Evolutionary conservation across 2,113 vertebrate species (phyloP), one percentile per base, ranked within the genome.

Genomic region (Psittacara wagleri): DNA sequence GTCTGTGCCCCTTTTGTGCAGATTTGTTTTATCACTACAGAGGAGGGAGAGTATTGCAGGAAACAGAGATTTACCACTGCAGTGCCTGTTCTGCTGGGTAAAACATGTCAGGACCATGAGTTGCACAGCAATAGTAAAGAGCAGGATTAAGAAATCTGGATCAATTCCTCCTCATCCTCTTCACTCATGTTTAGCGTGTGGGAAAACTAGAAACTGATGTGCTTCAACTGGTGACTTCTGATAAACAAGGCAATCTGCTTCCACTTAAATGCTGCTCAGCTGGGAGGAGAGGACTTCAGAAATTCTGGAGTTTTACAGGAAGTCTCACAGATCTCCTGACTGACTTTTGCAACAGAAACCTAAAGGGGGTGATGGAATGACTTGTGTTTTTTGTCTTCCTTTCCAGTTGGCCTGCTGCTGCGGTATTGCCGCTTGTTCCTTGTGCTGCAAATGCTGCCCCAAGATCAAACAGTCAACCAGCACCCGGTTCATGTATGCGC

Each of bases 401-500:
- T 96, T 93, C 35, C 92, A 99, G 99, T 72, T 99, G 98, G 99
- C 99, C 95, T 99, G 99, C 96, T 99, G 99, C 97, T 99, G 99
- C 0, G 99, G 99, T 62, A 94, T 98, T 20, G 99, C 98, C 0
- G 98, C 98, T 57, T 99, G 99, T 91, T 98, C 98, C 4, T 98
- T 99, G 64, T 99, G 99, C 98, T 99, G 99, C 44, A 97, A 96
- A 84, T 99, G 99, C 96, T 99, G 99, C 94, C 99, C 99, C 66
- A 99, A 98, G 97, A 98, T 99, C 96, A 99, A 99, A 72, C 99
- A 99, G 96, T 99, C 99, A 29, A 99, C 99, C 4, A 98, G 98
- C 24, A 99, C 99, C 15, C 99, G 99, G 48, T 97, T 99, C 97
- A 99, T 99, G 99, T 99, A 99, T 1, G 98, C 99, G 0, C 96